Percentiles rank a stretch among this genome's conserved stretches.
Conservation (phyloP, 2,888 invertebrate species). For the Calliphora vomitoria region DNA sequence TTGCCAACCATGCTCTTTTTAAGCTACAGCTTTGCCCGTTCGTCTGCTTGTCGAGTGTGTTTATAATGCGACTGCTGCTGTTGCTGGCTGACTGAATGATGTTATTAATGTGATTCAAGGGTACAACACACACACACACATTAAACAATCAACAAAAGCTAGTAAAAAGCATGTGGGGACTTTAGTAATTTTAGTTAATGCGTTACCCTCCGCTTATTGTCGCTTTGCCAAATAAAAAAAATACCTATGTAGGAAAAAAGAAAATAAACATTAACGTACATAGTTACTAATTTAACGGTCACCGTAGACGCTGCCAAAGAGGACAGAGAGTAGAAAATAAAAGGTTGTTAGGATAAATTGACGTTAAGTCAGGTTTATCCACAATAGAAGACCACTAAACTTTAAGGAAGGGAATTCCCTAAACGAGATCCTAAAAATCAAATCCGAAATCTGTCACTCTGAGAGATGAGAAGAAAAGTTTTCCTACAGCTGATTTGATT, state of each 20-base stretch:
- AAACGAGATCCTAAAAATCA: no score
- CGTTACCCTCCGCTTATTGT: constrained; percentile 36
- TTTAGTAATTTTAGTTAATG: constrained; percentile 60
- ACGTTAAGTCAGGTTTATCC: no score
- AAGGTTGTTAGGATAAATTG: not conserved
- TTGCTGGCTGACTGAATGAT: constrained; percentile 36
- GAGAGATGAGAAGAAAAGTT: no score
- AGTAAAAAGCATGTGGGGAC: constrained; percentile 45
- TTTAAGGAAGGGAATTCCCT: no score
- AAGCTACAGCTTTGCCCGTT: constrained; percentile 36
- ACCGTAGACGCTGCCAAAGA: constrained; percentile 13
- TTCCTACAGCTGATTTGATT: no score
- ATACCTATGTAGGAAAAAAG: not conserved
- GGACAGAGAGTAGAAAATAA: constrained; percentile 14
- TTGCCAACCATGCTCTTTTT: not conserved
- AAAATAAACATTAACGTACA: not conserved
- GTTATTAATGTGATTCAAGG: constrained; percentile 68
- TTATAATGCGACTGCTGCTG: constrained; percentile 3
- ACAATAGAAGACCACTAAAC: no score
- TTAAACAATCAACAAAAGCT: constrained; percentile 40
- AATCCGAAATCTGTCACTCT: no score
- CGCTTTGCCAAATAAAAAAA: constrained; percentile 17
- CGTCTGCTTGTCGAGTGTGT: constrained; percentile 4
- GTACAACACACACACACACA: constrained; percentile 27
- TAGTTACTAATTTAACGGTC: constrained; percentile 43